Conservation (phyloP, 2,797 vertebrate genomes). For the Acanthurus leucopareius region DNA sequence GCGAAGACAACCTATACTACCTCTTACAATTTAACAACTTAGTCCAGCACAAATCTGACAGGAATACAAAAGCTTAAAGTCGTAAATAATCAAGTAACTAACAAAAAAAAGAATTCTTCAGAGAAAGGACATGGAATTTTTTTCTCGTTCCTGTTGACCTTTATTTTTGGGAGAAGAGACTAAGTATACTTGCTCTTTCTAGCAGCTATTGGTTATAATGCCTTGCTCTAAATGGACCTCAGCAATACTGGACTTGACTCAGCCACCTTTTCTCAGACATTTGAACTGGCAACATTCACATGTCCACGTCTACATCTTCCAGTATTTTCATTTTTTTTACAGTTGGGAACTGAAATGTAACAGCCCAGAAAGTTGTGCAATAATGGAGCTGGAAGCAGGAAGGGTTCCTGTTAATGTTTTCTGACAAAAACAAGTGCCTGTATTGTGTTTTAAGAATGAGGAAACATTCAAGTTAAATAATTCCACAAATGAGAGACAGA, state of each 20-base stretch:
- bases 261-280: neutral
- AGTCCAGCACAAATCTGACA: neutral
- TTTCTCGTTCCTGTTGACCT: neutral
- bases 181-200: neutral
- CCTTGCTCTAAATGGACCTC: neutral
- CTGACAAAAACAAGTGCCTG: neutral
- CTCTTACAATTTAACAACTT: neutral
- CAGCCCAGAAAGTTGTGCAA: neutral
- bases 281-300: neutral
- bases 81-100: neutral
- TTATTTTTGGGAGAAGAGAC: neutral
- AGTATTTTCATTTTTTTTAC: neutral
- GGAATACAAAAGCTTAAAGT: neutral
- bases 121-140: neutral
- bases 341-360: neutral
- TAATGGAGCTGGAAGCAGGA: neutral
- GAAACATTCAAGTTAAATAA: neutral
- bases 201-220: neutral
- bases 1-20: neutral
- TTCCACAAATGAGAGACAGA: neutral
- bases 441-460: conserved; percentile 3
- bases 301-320: neutral
- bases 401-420: neutral
- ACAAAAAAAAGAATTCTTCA: neutral
- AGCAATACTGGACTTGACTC: neutral